phyloP scores from a whole-genome alignment of 92 coral and sea anemone species.

The Epizoanthus scotinus region DNA sequence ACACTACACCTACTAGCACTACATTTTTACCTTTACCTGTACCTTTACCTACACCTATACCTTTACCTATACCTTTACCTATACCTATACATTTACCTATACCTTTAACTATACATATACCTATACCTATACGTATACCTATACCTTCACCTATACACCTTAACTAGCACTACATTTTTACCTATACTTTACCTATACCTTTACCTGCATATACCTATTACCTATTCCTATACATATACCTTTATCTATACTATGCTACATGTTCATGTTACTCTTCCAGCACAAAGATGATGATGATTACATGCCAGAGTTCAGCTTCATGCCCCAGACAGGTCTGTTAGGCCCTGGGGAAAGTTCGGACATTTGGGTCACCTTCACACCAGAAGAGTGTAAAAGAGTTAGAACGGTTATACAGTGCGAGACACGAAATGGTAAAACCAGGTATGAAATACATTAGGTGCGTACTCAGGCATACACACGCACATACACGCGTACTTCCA shows the following conservation, averaged over 20 bases:
- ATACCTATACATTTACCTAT: too few relatives aligned
- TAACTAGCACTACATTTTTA: too few relatives aligned
- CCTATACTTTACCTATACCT: too few relatives aligned
- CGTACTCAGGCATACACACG: neutral
- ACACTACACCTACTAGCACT: too few relatives aligned
- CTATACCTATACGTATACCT: too few relatives aligned
- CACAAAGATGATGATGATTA: slow-evolving; percentile 37
- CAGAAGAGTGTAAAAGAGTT: slow-evolving; percentile 66
- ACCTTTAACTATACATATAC: too few relatives aligned
- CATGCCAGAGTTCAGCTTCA: slow-evolving; percentile 75
- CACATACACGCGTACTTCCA: too few relatives aligned
- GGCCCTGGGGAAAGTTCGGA: slow-evolving; percentile 63
- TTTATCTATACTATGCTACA: neutral
- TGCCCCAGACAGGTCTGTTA: slow-evolving; percentile 76
- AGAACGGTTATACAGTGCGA: slow-evolving; percentile 87
- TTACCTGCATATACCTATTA: too few relatives aligned
- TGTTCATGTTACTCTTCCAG: slow-evolving; percentile 12
- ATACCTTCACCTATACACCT: too few relatives aligned
- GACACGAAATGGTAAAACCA: slow-evolving; percentile 66
- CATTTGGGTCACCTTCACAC: slow-evolving; percentile 69
- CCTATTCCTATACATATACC: neutral
- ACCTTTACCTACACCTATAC: too few relatives aligned
- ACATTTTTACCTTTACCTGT: too few relatives aligned
- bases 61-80: too few relatives aligned
- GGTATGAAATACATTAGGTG: slow-evolving; percentile 44